phyloP scores from a whole-genome alignment of 2,888 invertebrate species.

The Camptogramma bilineatum region DNA sequence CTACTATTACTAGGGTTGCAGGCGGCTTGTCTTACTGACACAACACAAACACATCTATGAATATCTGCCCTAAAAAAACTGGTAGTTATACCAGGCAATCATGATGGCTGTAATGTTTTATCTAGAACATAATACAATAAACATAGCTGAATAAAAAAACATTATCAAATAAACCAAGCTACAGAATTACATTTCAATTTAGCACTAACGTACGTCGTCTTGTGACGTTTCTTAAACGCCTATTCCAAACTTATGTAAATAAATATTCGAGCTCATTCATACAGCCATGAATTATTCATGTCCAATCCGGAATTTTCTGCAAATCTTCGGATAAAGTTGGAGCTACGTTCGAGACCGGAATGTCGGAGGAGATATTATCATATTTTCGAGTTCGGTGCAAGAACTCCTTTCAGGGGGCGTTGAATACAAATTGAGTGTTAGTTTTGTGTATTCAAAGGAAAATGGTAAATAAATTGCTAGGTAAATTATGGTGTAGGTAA shows the following conservation, averaged over 20 bases:
- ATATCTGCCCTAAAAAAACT: too few relatives aligned
- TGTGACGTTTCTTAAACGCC: slow-evolving; percentile 18
- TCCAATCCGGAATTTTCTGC: slow-evolving; percentile 25
- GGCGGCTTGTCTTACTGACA: background rate
- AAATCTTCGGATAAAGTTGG: slow-evolving; percentile 31
- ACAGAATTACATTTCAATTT: background rate
- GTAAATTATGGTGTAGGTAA: slow-evolving; percentile 1
- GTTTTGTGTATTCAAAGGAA: slow-evolving; percentile 30
- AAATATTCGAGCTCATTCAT: slow-evolving; percentile 35
- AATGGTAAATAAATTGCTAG: slow-evolving; percentile 15
- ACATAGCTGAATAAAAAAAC: background rate
- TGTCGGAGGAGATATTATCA: slow-evolving; percentile 37
- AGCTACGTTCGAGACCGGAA: slow-evolving; percentile 24
- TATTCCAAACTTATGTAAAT: slow-evolving; percentile 37
- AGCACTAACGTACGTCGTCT: background rate
- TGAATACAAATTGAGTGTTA: slow-evolving; percentile 44
- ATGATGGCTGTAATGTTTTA: background rate
- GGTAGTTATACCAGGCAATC: too few relatives aligned
- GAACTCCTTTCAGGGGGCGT: slow-evolving; percentile 31
- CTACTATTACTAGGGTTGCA: background rate
- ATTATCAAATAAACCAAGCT: background rate
- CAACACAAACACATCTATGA: background rate
- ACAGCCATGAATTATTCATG: slow-evolving; percentile 34
- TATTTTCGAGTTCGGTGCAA: slow-evolving; percentile 34
- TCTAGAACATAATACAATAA: background rate